These are phyloP conservation scores for Heterodera filipjevi DNA, from an alignment of 2,888 invertebrate species.

Conservation along the genomic window DNA sequence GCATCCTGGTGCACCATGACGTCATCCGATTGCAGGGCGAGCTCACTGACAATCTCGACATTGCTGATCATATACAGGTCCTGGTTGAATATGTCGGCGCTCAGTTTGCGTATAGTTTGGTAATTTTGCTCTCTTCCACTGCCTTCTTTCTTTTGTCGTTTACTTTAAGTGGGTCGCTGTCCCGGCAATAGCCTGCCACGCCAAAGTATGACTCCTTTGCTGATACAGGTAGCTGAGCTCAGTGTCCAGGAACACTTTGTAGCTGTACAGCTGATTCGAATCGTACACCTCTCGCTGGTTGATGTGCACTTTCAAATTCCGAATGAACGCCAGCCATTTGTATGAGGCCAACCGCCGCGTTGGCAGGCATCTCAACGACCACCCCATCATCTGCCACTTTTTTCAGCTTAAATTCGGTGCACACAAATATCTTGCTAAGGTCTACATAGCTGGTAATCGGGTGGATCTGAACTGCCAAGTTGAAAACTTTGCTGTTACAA, in stretches of 20 bases:
- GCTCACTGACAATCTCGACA: not conserved
- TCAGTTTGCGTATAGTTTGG: slow-evolving; percentile 3
- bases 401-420: not conserved
- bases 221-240: not conserved
- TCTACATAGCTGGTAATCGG: not conserved
- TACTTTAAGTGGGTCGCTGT: not conserved
- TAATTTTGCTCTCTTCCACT: not conserved
- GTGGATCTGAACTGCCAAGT: not conserved
- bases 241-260: slow-evolving; percentile 2
- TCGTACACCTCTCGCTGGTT: slow-evolving; percentile 18
- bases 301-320: slow-evolving; percentile 7
- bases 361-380: not conserved
- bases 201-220: slow-evolving; percentile 6
- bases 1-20: not conserved
- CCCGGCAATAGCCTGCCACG: not conserved
- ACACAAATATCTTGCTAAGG: not conserved
- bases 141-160: not conserved
- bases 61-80: slow-evolving; percentile 11
- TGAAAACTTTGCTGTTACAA: not conserved
- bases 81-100: slow-evolving; percentile 5
- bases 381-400: not conserved
- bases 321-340: not conserved
- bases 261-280: slow-evolving; percentile 12
- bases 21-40: not conserved
- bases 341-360: not conserved